A percentile compares a stretch with the other conserved stretches of the same genome.
These are phyloP conservation scores for Autographa gamma DNA, from an alignment of 2,888 invertebrate genomes.

Conservation along the genomic window DNA sequence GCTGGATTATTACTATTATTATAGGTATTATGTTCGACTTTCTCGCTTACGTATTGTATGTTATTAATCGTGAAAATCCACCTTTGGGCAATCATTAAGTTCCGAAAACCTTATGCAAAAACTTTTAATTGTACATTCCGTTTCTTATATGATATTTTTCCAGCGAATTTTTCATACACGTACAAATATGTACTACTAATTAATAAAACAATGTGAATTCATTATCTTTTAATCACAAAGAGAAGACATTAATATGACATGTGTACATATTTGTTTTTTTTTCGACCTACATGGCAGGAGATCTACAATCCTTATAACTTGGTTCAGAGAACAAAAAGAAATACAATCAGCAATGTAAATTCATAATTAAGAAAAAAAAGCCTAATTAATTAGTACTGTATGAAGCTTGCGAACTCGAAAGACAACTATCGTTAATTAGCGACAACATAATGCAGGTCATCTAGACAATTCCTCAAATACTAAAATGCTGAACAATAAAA, in stretches of 20 bases:
- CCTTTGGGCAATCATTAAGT: constrained; percentile 1
- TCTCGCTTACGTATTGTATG: not conserved
- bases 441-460: constrained; percentile 31
- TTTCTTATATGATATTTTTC: constrained; percentile 1
- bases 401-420: constrained; percentile 13
- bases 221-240: not conserved
- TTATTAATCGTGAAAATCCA: constrained; percentile 4
- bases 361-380: not conserved
- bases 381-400: constrained; percentile 15
- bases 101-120: not conserved
- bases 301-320: not conserved
- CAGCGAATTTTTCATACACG: not conserved
- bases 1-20: too few relatives aligned
- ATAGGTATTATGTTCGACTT: not conserved
- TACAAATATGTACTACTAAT: constrained; percentile 1
- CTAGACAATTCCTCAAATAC: constrained; percentile 47
- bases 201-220: constrained; percentile 4
- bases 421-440: constrained; percentile 30
- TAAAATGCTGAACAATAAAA: constrained; percentile 58
- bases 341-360: not conserved
- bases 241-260: constrained; percentile 2
- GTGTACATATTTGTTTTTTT: not conserved
- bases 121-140: constrained; percentile 1
- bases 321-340: not conserved
- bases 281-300: not conserved